phyloP scores from a whole-genome alignment of 2,113 vertebrate genomes.

The Chinchilla lanigera region DNA sequence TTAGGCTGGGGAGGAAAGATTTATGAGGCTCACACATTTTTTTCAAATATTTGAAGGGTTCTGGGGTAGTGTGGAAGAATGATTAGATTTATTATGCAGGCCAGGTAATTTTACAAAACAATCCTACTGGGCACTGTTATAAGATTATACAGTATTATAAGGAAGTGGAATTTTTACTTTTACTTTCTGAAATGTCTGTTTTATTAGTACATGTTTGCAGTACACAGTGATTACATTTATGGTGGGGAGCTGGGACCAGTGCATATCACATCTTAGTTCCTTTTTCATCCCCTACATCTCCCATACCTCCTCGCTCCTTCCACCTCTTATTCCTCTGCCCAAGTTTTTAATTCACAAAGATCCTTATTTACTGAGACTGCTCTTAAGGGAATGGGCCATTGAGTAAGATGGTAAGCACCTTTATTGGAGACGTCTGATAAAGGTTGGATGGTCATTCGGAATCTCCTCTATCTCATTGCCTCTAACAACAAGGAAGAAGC shows the following conservation, averaged over 20 bases:
- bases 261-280: not conserved
- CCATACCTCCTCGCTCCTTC: not conserved
- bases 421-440: not conserved
- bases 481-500: not conserved
- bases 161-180: not conserved
- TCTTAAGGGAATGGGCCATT: not conserved
- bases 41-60: conserved; percentile 33
- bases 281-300: not conserved
- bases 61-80: not conserved
- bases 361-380: not conserved
- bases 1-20: not conserved
- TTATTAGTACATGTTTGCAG: not conserved
- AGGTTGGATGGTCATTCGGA: not conserved
- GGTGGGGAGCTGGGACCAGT: not conserved
- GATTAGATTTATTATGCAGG: not conserved
- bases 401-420: not conserved
- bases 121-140: not conserved
- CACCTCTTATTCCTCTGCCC: not conserved
- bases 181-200: not conserved
- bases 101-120: conserved; percentile 3
- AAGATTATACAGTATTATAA: not conserved
- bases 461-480: not conserved
- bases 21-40: not conserved
- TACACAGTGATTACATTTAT: not conserved
- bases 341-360: not conserved